A percentile compares a stretch with the other conserved stretches of the same genome.
Evolutionary conservation across 2,797 vertebrate genomes (phyloP).

Genomic region (Pitangus sulphuratus): DNA sequence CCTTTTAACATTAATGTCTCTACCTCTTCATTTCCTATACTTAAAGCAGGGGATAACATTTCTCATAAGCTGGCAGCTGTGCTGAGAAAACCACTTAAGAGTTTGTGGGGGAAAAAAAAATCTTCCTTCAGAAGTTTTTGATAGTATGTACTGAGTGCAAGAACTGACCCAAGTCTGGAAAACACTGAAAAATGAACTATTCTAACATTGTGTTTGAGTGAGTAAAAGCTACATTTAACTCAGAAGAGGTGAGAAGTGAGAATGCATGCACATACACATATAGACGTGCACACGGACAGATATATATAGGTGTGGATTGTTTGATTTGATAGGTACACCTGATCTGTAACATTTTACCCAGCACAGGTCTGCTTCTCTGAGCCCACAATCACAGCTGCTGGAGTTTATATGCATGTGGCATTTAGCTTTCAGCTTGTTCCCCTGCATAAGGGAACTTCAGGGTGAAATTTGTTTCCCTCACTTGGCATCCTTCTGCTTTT

Average conservation of each 20-base stretch:
- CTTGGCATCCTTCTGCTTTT: neutral
- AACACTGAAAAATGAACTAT: neutral
- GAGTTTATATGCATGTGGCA: neutral
- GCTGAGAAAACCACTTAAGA: neutral
- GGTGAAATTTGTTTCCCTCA: neutral
- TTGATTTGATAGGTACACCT: neutral
- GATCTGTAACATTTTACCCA: neutral
- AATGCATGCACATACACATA: neutral
- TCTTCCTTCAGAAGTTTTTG: neutral
- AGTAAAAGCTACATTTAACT: neutral
- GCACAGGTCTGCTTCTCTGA: neutral
- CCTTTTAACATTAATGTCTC: neutral
- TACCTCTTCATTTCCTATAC: neutral
- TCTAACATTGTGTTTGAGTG: neutral
- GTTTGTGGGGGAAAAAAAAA: neutral
- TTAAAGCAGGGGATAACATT: neutral
- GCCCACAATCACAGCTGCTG: neutral
- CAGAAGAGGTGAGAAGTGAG: neutral
- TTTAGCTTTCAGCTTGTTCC: neutral
- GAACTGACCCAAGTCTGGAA: neutral
- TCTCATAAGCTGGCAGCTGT: neutral
- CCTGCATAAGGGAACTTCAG: neutral
- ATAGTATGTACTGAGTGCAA: neutral
- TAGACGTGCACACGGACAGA: neutral
- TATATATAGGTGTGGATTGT: neutral